Evolutionary conservation across 2,888 invertebrate genomes (phyloP), one percentile per base, ranked within the genome.

Genomic region (Aricia artaxerxes): DNA sequence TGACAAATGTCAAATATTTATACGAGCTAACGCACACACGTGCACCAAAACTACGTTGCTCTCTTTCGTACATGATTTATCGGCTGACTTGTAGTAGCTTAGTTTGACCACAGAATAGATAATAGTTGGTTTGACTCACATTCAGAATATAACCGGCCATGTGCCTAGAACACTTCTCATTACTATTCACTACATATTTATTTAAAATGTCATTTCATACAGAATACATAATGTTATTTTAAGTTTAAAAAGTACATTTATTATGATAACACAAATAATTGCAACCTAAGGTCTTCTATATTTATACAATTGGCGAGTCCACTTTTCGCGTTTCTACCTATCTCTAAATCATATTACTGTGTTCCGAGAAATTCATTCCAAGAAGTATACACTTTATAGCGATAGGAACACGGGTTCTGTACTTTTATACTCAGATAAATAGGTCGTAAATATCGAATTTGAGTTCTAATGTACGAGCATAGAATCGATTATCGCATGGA

Each of bases 361-460:
- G 24, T 75, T 53, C 49, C 13, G 24, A 75, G 49, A 75, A 75
- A 49, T 4, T 24, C 24, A 6, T 24, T 53, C 31, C 24, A 31
- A 24, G 31, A 3, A 31, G 13, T 49, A 5, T 53, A 75, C 2
- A 16, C 75, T 53, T 75, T 49, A 75, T 75, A 9, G 3, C 44
- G 3, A 16, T 75, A 49, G 24, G 13, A 72, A 31, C 53, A 75
- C 44, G 24, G 75, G 24, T n/a, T 44, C 11, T 1, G 44, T 4
- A 44, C 3, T 53, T 75, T 11, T 7, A 38, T 73, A 40, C 5
- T 53, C 9, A 1, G 11, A 49, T 35, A 44, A 9, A 31, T 53
- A 75, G n/a, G n/a, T 53, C 75, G 49, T 53, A 75, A 75, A 75
- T 40, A 73, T 53, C 53, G 75, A 5, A 75, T 53, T 53, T 75